Evolutionary conservation across 2,888 invertebrate species (phyloP), one percentile per base, ranked within the genome.

Genomic region (Polydrusus tereticollis): DNA sequence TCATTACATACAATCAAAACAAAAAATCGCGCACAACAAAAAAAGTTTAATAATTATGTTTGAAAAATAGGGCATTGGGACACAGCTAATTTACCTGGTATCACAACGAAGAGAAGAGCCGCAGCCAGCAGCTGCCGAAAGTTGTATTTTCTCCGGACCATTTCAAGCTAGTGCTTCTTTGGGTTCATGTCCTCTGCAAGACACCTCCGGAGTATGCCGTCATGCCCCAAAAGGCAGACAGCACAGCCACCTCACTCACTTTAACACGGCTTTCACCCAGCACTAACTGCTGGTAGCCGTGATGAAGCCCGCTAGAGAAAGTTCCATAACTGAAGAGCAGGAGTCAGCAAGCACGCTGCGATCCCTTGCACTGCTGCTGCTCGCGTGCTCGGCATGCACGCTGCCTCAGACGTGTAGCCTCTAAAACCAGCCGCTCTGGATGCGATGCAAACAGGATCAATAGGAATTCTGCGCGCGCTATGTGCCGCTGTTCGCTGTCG

Each of bases 131-230:
- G 82, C 81, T 83, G 82, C 80, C 81, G 80, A 82, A 80, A 77
- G 81, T 80, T 81, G 76, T 80, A 81, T 80, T 81, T 82, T 65
- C 59, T 67, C 57, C 67, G 70, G 20, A 70, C 80, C 82, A 79
- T 79, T 81, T 82, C 84, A 85, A 84, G 80, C 84, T 84, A 83
- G 78, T 81, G 80, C 77, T 82, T 78, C 80, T 78, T 78, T 78
- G 80, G 78, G 77, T 78, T 84, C 84, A 84, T 83, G 83, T 82
- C 81, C 82, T 78, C 75, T 76, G 78, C 77, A 80, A 81, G 79
- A 80, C 77, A 80, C 84, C 83, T 77, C 83, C 84, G 76, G 83
- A 84, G 80, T 83, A 83, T 81, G 84, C 84, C 82, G 84, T 84
- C 84, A 85, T 85, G 81, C 83, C 82, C 79, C 77, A 76, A 78